Conservation (phyloP, 1,140 invertebrate species). For the Macrotrachela quadricornifera region DNA sequence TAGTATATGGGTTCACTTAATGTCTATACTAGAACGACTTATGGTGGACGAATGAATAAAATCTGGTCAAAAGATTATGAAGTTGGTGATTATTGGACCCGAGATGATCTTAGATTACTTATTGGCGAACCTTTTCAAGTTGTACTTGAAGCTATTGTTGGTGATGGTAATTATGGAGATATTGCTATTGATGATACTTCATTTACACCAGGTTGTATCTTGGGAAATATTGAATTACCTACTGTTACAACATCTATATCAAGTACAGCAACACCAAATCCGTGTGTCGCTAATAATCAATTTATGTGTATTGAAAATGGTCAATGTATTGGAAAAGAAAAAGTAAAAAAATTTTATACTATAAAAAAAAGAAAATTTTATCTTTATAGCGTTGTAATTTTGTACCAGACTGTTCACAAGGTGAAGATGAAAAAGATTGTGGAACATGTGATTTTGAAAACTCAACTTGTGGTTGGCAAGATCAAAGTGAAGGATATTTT, state of each 20-base stretch:
- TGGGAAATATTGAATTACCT: conserved; percentile 10
- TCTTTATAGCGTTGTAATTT: conserved; percentile 21
- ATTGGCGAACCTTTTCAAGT: conserved; percentile 13
- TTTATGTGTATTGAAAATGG: conserved; percentile 12
- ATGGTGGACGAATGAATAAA: background rate
- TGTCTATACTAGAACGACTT: too few relatives aligned
- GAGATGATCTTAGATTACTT: background rate
- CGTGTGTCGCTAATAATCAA: conserved; percentile 13
- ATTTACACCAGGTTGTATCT: conserved; percentile 15
- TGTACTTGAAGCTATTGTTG: conserved; percentile 18
- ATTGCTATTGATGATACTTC: conserved; percentile 28
- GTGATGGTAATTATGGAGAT: conserved; percentile 13
- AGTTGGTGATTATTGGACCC: conserved; percentile 5
- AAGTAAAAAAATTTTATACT: conserved; percentile 7
- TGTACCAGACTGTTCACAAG: conserved; percentile 16
- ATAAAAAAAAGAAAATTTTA: conserved; percentile 2
- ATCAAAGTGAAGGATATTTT: conserved; percentile 9
- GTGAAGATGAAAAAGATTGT: conserved; percentile 22
- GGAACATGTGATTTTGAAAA: conserved; percentile 22
- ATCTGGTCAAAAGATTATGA: background rate
- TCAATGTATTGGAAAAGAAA: conserved; percentile 15
- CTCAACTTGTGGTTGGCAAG: conserved; percentile 11
- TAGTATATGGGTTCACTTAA: too few relatives aligned
- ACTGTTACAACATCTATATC: conserved; percentile 1
- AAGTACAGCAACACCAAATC: conserved; percentile 12